These are phyloP conservation scores for Steatocranus sp. DNA, from an alignment of 2,797 vertebrate genomes.

Conservation along the genomic window DNA sequence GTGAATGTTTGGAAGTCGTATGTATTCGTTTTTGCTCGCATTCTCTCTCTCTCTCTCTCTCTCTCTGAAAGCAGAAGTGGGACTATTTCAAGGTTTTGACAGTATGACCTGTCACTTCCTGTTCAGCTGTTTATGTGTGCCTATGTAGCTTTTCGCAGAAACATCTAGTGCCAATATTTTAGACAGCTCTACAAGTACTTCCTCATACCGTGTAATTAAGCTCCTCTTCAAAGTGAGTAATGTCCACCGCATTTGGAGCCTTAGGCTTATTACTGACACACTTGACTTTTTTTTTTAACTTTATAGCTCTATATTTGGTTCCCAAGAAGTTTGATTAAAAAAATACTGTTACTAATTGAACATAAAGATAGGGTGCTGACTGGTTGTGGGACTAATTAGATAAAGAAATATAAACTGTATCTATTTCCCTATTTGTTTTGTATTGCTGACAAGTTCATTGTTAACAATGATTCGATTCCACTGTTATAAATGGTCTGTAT, in stretches of 20 bases:
- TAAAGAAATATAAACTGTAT: not conserved
- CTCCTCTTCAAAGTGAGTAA: not conserved
- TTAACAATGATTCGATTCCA: not conserved
- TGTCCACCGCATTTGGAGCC: not conserved
- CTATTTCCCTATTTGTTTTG: not conserved
- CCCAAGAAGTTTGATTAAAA: not conserved
- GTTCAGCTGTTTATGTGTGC: conserved; percentile 70
- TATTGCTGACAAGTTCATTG: accelerated
- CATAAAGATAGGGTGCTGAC: accelerated
- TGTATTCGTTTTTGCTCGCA: not conserved
- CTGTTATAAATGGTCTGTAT: accelerated
- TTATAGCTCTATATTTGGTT: not conserved
- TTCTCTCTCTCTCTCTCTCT: not conserved
- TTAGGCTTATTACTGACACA: not conserved
- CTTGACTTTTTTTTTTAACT: not conserved
- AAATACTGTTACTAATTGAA: not conserved
- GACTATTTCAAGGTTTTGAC: conserved; percentile 60
- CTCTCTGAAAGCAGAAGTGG: conserved; percentile 61
- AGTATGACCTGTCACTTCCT: conserved; percentile 73
- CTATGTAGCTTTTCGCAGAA: conserved; percentile 58
- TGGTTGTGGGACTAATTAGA: not conserved
- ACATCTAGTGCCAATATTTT: conserved; percentile 43
- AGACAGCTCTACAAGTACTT: conserved; percentile 21
- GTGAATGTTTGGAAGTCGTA: not conserved
- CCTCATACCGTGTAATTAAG: conserved; percentile 8